Evolutionary conservation across 2,113 vertebrate genomes (phyloP).

Genomic region (Mesocricetus auratus): DNA sequence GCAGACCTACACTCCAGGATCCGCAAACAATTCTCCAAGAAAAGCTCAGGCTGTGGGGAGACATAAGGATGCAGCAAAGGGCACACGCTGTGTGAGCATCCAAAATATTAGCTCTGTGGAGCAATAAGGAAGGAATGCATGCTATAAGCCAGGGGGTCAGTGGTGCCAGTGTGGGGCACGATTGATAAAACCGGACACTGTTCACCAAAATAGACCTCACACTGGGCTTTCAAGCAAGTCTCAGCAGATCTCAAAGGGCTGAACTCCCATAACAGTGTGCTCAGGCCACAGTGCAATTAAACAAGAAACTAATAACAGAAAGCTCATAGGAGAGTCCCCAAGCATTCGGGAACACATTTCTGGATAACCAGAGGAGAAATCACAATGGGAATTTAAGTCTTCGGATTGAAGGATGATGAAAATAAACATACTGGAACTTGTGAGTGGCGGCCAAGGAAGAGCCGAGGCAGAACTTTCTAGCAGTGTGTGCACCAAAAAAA

Average conservation of each 20-base stretch:
- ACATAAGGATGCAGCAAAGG: fast-evolving
- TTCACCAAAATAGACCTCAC: background rate
- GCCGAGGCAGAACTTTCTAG: background rate
- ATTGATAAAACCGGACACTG: fast-evolving
- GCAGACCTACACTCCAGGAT: fast-evolving
- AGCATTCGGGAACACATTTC: slow-evolving; percentile 43
- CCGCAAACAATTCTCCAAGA: background rate
- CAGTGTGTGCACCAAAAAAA: background rate
- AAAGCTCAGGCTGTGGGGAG: background rate
- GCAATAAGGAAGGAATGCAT: background rate
- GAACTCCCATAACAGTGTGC: background rate
- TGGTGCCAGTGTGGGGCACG: background rate
- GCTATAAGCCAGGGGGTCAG: fast-evolving
- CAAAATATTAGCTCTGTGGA: background rate
- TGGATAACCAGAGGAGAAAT: slow-evolving; percentile 3
- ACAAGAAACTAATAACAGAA: slow-evolving; percentile 42
- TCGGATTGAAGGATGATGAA: background rate
- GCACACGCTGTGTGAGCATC: background rate
- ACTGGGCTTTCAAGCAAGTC: slow-evolving; percentile 21
- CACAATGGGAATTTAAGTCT: background rate
- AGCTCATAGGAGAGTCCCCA: slow-evolving; percentile 36
- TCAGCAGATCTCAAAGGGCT: slow-evolving; percentile 4
- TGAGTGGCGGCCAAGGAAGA: background rate
- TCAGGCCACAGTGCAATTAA: slow-evolving; percentile 57
- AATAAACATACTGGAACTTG: background rate